Evolutionary conservation across 1,140 invertebrate species (phyloP).

Genomic region (Drosophila sucinea): DNA sequence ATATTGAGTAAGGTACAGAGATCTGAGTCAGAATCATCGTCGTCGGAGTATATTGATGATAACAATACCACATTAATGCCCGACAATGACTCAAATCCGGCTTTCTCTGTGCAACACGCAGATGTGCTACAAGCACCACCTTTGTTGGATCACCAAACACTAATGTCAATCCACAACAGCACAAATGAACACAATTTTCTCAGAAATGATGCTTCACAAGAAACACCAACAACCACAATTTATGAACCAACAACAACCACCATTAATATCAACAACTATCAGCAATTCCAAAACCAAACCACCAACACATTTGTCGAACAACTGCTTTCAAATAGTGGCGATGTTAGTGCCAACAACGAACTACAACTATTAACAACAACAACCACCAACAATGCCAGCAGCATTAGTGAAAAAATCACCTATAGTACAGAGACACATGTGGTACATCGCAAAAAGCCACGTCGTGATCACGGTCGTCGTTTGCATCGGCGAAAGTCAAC

Average conservation of each 20-base stretch:
- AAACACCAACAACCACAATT: constrained; percentile 17
- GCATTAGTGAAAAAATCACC: constrained; percentile 56
- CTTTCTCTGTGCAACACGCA: constrained; percentile 60
- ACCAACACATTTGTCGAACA: constrained; percentile 4
- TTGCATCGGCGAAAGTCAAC: constrained; percentile 38
- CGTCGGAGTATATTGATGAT: constrained; percentile 12
- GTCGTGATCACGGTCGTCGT: constrained; percentile 56
- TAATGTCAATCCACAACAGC: background rate
- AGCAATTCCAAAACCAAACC: constrained; percentile 2
- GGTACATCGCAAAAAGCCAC: constrained; percentile 68
- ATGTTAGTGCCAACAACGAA: constrained; percentile 27
- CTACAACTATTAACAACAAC: constrained; percentile 19
- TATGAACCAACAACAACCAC: constrained; percentile 31
- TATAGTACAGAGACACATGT: constrained; percentile 68
- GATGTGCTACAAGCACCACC: constrained; percentile 61
- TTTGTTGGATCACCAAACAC: background rate
- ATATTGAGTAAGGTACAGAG: constrained; percentile 79
- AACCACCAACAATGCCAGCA: constrained; percentile 19
- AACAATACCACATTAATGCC: constrained; percentile 21
- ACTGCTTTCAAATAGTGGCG: constrained; percentile 30
- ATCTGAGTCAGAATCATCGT: constrained; percentile 48
- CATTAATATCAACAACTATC: constrained; percentile 17
- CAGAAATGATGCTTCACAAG: constrained; percentile 19
- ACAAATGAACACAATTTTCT: constrained; percentile 10
- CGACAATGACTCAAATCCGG: constrained; percentile 64